Conservation (phyloP, 1,140 invertebrate genomes). For the Aethina tumida region DNA sequence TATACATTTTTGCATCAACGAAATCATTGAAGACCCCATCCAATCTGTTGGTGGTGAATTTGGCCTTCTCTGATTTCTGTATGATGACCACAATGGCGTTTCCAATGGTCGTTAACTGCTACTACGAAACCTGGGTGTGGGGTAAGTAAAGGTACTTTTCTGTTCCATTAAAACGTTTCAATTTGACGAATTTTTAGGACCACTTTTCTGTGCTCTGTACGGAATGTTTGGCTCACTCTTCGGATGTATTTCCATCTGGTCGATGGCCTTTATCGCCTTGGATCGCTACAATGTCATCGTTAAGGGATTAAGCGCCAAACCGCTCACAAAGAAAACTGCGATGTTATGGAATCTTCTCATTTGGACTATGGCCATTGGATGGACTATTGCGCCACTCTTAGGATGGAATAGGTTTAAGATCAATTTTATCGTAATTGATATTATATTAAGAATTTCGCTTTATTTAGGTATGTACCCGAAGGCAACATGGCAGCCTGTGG, state of each 20-base stretch:
- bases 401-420: slow-evolving; percentile 69
- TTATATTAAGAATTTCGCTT: background rate
- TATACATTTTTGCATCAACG: slow-evolving; percentile 73
- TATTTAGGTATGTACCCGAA: slow-evolving; percentile 69
- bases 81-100: slow-evolving; percentile 81
- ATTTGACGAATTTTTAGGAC: too few species aligned
- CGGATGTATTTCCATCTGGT: slow-evolving; percentile 73
- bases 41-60: slow-evolving; percentile 74
- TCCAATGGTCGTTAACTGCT: slow-evolving; percentile 78
- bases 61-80: slow-evolving; percentile 78
- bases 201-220: slow-evolving; percentile 39
- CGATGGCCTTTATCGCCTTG: slow-evolving; percentile 70
- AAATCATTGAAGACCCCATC: slow-evolving; percentile 71
- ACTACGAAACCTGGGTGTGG: slow-evolving; percentile 77
- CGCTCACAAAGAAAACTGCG: slow-evolving; percentile 58
- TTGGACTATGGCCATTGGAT: slow-evolving; percentile 55
- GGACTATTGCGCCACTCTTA: slow-evolving; percentile 64
- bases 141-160: slow-evolving; percentile 38
- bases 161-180: slow-evolving; percentile 3
- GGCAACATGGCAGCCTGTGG: slow-evolving; percentile 80
- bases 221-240: slow-evolving; percentile 69
- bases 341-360: slow-evolving; percentile 56
- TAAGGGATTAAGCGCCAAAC: slow-evolving; percentile 57
- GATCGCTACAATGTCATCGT: slow-evolving; percentile 82
- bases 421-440: background rate